Evolutionary conservation across 37 sponge, comb jelly and placozoan species (phyloP), one percentile per base, ranked within the genome.

Genomic region (Dysidea cf. avara): DNA sequence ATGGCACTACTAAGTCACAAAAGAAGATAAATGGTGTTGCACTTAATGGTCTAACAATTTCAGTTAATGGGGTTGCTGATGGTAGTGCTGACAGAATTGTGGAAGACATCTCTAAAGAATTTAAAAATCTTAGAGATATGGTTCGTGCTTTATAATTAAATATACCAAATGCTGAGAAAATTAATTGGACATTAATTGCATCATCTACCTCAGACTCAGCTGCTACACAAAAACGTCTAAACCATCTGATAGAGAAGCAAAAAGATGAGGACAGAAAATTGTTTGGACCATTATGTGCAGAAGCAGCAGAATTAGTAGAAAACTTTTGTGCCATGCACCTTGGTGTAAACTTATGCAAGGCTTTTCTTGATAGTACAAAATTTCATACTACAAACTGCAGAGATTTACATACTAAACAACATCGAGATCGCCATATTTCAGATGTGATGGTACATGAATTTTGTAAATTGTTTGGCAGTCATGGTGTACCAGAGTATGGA

Each of bases 261-360:
- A 35, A 29, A 59, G 22, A 64, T 33, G 64, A 50, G 25, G 76
- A 75, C 49, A 28, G 13, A 1, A 39, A 62, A 49, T 39, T 54
- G 0, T 75, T 64, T 62, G 76, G 76, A 20, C 69, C 50, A 61
- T 63, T 64, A 18, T 52, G 35, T 20, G 9, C 71, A 12, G 71
- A 69, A 12, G 25, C 40, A 39, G 37, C 43, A 26, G 82, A 82
- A 46, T 34, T 82, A 31, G 64, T 84, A 34, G 63, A 76, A 48
- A 84, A 76, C 43, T 77, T 84, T 39, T 84, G 85, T 71, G 61
- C 52, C 1, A 84, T 84, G 85, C 85, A 84, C 29, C 72, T 84
- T 2, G 85, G 78, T 30, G 56, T 69, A 46, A 84, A 84, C 35
- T 69, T 84, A 12, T 61, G 85, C 56, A 76, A 84, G 51, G 72